Evolutionary conservation across 2,797 vertebrate genomes (phyloP), one percentile per base, ranked within the genome.

Genomic region (Oophaga sylvatica): DNA sequence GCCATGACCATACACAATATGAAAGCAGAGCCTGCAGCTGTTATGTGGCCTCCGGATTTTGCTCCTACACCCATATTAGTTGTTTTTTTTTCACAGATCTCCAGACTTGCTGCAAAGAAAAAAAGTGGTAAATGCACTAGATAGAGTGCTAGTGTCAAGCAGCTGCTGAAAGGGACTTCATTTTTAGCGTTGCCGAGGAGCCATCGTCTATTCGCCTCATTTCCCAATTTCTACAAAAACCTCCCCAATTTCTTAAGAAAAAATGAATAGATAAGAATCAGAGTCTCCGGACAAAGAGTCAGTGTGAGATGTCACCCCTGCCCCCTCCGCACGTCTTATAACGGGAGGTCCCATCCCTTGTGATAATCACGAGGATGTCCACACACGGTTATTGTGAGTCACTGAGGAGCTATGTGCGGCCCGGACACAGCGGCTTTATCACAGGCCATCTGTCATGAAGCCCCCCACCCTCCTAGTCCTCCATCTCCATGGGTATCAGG

Each of bases 341-440:
- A n/a, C 13, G 81, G 81, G 53, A 75, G 70, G 70, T 60, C 70
- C 9, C 56, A 48, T 57, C 5, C 9, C 73, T 67, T 65, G 77
- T 88, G 87, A 85, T 75, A 57, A 67, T 80, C 87, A 88, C 87
- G 78, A 85, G 87, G 77, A 65, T 26, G n/a, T 29, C 59, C 68
- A 53, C n/a, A 73, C 31, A 62, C 19, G 13, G 60, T 59, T 26
- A 71, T 73, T 75, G 65, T 87, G 78, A 80, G 53, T 80, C 78
- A 80, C 31, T 3, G 65, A n/a, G 77, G 53, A 80, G 11, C 22
- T 62, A 41, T 76, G n/a, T 26, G 19, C 3, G 22, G 35, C 26
- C 0, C 19, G 13, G 26, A 48, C 15, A 20, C 79, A 63, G 60
- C 8, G 26, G 17, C 60, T 48, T 45, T 53, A 22, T 26, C 19